Percentiles rank a stretch among this genome's conserved stretches.
Conservation (phyloP, 2,113 vertebrate species). For the Lasiurus borealis region DNA sequence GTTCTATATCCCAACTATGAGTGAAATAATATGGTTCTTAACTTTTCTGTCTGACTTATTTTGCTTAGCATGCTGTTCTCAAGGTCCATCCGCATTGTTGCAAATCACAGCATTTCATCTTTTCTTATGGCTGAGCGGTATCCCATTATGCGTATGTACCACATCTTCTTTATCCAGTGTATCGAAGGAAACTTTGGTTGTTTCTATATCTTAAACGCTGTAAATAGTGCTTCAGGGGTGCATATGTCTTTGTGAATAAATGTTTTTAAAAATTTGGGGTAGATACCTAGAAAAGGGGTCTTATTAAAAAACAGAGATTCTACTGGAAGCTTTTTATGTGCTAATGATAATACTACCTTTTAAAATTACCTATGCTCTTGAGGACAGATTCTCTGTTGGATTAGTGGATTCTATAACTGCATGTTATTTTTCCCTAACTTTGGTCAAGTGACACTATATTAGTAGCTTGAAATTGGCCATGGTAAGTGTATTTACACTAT, state of each 20-base stretch:
- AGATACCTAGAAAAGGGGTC: background rate
- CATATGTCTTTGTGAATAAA: background rate
- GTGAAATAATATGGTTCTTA: background rate
- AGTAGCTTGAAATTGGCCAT: background rate
- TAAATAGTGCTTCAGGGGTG: background rate
- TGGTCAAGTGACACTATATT: background rate
- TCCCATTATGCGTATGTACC: background rate
- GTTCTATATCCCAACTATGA: background rate
- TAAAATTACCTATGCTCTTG: background rate
- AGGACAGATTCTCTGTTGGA: background rate
- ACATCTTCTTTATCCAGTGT: background rate
- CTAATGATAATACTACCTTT: background rate
- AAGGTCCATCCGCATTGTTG: background rate
- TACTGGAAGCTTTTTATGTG: background rate
- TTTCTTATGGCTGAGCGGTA: background rate
- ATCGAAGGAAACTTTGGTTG: background rate
- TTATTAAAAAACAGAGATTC: background rate
- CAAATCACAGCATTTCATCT: background rate
- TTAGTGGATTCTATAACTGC: background rate
- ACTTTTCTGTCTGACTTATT: background rate
- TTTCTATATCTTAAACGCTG: background rate
- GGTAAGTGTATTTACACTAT: background rate
- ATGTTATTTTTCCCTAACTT: background rate
- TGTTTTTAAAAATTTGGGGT: background rate
- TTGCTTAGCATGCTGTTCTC: background rate